Evolutionary conservation across 1,140 invertebrate genomes (phyloP).

Genomic region (Spodoptera frugiperda): DNA sequence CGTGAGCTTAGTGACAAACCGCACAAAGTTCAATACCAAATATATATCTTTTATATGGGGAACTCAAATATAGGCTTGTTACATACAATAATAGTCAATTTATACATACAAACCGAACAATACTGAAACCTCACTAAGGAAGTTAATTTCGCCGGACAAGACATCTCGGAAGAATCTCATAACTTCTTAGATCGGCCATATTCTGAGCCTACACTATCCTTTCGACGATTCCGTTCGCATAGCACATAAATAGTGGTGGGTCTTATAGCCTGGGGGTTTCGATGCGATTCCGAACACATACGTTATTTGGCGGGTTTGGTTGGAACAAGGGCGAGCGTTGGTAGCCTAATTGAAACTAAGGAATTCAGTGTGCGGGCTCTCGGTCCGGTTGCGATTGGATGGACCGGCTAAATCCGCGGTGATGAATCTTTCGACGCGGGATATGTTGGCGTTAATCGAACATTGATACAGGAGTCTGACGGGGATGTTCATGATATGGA

Average conservation of each 20-base stretch:
- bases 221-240: slow-evolving; percentile 47
- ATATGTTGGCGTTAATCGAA: slow-evolving; percentile 8
- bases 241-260: slow-evolving; percentile 45
- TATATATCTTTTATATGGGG: neutral
- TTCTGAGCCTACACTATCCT: slow-evolving; percentile 23
- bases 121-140: neutral
- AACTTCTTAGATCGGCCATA: slow-evolving; percentile 2
- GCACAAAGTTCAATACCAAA: neutral
- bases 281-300: slow-evolving; percentile 49
- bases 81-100: neutral
- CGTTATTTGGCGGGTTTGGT: slow-evolving; percentile 42
- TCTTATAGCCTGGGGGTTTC: slow-evolving; percentile 18
- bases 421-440: slow-evolving; percentile 19
- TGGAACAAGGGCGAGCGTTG: slow-evolving; percentile 34
- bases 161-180: slow-evolving; percentile 20
- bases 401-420: slow-evolving; percentile 25
- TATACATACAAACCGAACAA: too few species aligned
- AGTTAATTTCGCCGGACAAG: slow-evolving; percentile 4
- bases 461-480: neutral
- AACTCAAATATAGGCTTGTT: neutral
- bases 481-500: too few species aligned
- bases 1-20: neutral
- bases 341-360: slow-evolving; percentile 53
- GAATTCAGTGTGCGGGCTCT: slow-evolving; percentile 40
- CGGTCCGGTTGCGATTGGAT: slow-evolving; percentile 5